Conservation (phyloP, 2,797 vertebrate species). For the Lagodon rhomboides region DNA sequence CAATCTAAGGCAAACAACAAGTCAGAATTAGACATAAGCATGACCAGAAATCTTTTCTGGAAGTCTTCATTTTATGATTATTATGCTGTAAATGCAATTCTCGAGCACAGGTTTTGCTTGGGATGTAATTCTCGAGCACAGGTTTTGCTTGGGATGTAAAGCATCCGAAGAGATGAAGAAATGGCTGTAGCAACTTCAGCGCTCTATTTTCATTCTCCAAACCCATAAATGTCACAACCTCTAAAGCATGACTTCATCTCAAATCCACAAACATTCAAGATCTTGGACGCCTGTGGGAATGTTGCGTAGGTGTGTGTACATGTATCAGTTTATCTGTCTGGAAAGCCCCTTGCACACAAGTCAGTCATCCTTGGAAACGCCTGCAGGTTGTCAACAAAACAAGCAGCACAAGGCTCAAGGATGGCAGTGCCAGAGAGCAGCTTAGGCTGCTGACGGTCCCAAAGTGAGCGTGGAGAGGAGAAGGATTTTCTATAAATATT, state of each 20-base stretch:
- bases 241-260: slow-evolving; percentile 6
- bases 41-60: background rate
- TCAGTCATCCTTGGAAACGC: slow-evolving; percentile 60
- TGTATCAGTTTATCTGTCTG: slow-evolving; percentile 23
- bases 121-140: background rate
- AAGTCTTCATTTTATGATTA: background rate
- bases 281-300: background rate
- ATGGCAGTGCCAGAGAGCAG: slow-evolving; percentile 63
- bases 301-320: background rate
- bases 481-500: slow-evolving; percentile 82
- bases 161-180: background rate
- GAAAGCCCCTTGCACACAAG: slow-evolving; percentile 65
- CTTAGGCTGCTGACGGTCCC: slow-evolving; percentile 70
- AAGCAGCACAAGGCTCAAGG: slow-evolving; percentile 42
- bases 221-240: slow-evolving; percentile 7
- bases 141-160: background rate
- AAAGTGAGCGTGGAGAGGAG: slow-evolving; percentile 65
- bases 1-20: background rate
- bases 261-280: slow-evolving; percentile 3
- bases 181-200: background rate
- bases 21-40: background rate
- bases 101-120: background rate
- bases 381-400: slow-evolving; percentile 65
- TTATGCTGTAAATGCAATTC: background rate
- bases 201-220: background rate